Conservation (phyloP, 2,113 vertebrate species). For the Mesembrinibis cayennensis region DNA sequence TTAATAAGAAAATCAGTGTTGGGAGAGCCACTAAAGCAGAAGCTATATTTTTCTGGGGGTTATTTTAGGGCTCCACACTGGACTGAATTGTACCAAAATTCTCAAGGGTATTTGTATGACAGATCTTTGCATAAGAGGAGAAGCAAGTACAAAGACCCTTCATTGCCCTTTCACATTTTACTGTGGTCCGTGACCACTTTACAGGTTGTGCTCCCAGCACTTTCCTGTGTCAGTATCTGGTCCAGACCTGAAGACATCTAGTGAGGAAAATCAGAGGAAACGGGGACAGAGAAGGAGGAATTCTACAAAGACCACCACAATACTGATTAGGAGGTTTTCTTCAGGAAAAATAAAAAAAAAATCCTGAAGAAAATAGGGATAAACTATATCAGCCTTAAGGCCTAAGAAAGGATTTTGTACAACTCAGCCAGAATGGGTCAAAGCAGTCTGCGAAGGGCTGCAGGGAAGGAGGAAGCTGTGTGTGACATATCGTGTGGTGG, state of each 20-base stretch:
- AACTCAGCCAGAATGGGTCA: not conserved
- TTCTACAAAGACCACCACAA: not conserved
- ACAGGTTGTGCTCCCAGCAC: not conserved
- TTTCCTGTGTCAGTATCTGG: not conserved
- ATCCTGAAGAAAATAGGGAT: not conserved
- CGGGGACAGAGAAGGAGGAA: not conserved
- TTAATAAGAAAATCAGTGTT: slow-evolving; percentile 50
- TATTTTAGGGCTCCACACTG: not conserved
- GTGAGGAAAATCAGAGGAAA: not conserved
- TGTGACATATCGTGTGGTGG: not conserved
- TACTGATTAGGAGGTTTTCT: not conserved
- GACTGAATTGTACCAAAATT: not conserved
- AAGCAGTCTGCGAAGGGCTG: not conserved
- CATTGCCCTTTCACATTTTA: not conserved
- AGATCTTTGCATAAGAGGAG: not conserved
- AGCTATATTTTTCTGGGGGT: not conserved
- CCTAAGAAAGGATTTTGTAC: not conserved
- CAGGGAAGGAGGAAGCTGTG: not conserved
- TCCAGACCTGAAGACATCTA: not conserved
- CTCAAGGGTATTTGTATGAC: not conserved
- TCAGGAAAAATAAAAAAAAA: not conserved
- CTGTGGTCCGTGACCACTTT: not conserved
- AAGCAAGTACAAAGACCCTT: not conserved
- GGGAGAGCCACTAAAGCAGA: slow-evolving; percentile 35
- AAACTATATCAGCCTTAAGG: not conserved